phyloP scores from a whole-genome alignment of 2,113 vertebrate genomes.

The Phocoena phocoena region DNA sequence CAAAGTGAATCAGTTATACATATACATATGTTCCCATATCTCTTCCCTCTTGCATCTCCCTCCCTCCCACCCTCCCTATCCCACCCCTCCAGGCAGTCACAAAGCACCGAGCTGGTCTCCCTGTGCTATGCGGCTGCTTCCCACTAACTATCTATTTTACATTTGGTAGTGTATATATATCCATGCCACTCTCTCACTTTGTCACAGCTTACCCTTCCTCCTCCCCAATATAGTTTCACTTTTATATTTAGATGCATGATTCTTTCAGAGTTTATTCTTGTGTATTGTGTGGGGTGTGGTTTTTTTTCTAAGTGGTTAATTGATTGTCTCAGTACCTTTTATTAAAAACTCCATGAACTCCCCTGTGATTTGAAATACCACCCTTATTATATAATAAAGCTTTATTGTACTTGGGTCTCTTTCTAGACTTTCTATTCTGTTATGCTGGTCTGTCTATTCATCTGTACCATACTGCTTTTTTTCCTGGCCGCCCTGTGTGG shows the following conservation, averaged over 20 bases:
- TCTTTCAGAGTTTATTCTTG: neutral
- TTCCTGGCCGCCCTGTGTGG: too few relatives aligned
- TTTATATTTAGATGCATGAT: neutral
- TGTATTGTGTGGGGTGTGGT: neutral
- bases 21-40: too few relatives aligned
- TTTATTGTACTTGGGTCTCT: neutral
- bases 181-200: too few relatives aligned
- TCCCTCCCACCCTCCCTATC: too few relatives aligned
- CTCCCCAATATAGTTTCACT: neutral
- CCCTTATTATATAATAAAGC: neutral
- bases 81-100: too few relatives aligned
- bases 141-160: too few relatives aligned
- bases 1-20: too few relatives aligned
- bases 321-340: neutral
- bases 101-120: too few relatives aligned
- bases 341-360: neutral
- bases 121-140: too few relatives aligned
- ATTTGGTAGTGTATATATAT: too few relatives aligned
- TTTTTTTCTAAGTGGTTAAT: neutral
- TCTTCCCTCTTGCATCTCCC: too few relatives aligned
- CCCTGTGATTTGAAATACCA: neutral
- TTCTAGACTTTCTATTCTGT: neutral
- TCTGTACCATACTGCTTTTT: neutral
- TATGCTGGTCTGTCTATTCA: neutral
- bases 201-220: too few relatives aligned